Percentiles rank a stretch among this genome's conserved stretches.
These are phyloP conservation scores for Grallaria varia DNA, from an alignment of 2,113 vertebrate species.

Conservation along the genomic window DNA sequence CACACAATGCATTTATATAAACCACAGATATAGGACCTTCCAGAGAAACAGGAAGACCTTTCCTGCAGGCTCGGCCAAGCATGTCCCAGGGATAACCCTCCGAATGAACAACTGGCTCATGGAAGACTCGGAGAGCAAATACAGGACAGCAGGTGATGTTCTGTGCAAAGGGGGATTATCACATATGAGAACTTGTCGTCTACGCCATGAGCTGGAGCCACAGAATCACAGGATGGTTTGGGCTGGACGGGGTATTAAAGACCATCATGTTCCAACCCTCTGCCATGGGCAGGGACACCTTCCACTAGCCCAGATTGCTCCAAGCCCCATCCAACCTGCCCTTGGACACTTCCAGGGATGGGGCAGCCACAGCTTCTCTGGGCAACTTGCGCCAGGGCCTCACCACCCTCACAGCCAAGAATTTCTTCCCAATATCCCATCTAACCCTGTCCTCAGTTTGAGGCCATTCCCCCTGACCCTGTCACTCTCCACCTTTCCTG, in stretches of 20 bases:
- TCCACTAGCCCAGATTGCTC: accelerated
- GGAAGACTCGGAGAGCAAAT: background rate
- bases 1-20: background rate
- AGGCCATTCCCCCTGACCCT: background rate
- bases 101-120: background rate
- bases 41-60: background rate
- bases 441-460: background rate
- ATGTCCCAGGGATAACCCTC: background rate
- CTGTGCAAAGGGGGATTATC: accelerated
- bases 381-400: background rate
- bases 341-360: background rate
- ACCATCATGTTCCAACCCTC: accelerated
- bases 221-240: background rate
- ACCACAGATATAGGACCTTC: background rate
- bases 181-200: accelerated
- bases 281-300: background rate
- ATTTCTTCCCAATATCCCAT: background rate
- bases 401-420: accelerated
- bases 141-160: background rate
- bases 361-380: background rate
- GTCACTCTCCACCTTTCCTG: too few relatives aligned
- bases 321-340: accelerated
- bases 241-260: background rate
- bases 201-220: background rate
- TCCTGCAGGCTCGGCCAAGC: background rate